Percentiles rank a stretch among this genome's conserved stretches.
phyloP scores from a whole-genome alignment of 2,797 vertebrate genomes.

The Orestias chungarensis region DNA sequence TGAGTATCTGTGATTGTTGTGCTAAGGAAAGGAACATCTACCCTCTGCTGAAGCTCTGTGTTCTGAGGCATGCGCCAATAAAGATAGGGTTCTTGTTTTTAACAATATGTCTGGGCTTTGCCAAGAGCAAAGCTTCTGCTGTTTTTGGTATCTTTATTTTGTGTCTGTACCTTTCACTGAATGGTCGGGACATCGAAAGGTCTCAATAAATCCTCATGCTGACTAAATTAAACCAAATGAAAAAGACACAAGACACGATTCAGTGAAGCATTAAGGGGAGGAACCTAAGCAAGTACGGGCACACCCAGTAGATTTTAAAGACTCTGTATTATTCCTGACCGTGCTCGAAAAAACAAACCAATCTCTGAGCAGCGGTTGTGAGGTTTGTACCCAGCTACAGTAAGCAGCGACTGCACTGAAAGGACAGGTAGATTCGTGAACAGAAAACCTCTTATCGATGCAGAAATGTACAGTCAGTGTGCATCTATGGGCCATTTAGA shows the following conservation, averaged over 20 bases:
- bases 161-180: conserved; percentile 26
- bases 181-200: conserved; percentile 20
- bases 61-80: neutral
- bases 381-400: neutral
- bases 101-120: conserved; percentile 20
- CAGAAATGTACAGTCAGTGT: neutral
- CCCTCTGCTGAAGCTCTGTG: neutral
- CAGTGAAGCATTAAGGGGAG: neutral
- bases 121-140: conserved; percentile 45
- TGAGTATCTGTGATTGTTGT: conserved; percentile 39
- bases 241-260: neutral
- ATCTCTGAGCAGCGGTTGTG: neutral
- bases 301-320: conserved; percentile 1
- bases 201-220: conserved; percentile 41
- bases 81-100: conserved; percentile 18
- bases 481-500: too few relatives aligned
- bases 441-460: neutral
- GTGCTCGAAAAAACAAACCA: neutral
- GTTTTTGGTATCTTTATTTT: conserved; percentile 30
- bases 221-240: neutral
- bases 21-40: conserved; percentile 14
- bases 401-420: too few relatives aligned
- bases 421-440: neutral
- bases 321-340: neutral
- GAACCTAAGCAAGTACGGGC: neutral